phyloP scores from a whole-genome alignment of 2,113 vertebrate genomes.

The Alces alces region DNA sequence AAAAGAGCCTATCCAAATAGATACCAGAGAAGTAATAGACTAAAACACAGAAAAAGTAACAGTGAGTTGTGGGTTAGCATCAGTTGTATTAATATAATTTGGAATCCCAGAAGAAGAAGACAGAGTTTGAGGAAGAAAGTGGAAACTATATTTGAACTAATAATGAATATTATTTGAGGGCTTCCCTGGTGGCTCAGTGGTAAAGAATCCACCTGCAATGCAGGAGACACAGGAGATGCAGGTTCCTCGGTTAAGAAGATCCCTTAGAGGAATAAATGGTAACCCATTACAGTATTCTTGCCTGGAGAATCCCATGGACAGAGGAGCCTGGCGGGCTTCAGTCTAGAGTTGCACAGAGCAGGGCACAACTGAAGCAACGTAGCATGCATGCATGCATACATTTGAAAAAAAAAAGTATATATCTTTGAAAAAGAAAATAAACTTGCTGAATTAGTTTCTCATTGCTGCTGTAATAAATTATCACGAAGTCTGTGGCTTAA shows the following conservation, averaged over 20 bases:
- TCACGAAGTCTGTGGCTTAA: neutral
- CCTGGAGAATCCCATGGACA: neutral
- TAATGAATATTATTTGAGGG: neutral
- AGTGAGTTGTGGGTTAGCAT: neutral
- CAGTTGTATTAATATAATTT: neutral
- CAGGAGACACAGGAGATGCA: neutral
- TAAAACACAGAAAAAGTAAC: neutral
- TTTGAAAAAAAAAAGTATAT: neutral
- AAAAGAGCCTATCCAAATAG: neutral
- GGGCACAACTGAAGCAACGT: neutral
- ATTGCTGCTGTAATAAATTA: neutral
- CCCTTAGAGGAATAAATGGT: neutral
- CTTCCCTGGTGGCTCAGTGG: neutral
- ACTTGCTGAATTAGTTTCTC: neutral
- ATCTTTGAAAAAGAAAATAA: neutral
- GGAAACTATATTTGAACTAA: neutral
- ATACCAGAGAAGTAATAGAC: neutral
- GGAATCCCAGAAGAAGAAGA: neutral
- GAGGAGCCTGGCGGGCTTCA: neutral
- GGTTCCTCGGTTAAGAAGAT: neutral
- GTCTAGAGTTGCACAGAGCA: neutral
- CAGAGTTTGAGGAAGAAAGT: neutral
- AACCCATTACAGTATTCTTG: neutral
- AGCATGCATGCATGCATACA: neutral
- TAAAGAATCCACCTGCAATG: neutral